These are phyloP conservation scores for Equus przewalskii DNA, from an alignment of 2,113 vertebrate genomes.

Conservation along the genomic window DNA sequence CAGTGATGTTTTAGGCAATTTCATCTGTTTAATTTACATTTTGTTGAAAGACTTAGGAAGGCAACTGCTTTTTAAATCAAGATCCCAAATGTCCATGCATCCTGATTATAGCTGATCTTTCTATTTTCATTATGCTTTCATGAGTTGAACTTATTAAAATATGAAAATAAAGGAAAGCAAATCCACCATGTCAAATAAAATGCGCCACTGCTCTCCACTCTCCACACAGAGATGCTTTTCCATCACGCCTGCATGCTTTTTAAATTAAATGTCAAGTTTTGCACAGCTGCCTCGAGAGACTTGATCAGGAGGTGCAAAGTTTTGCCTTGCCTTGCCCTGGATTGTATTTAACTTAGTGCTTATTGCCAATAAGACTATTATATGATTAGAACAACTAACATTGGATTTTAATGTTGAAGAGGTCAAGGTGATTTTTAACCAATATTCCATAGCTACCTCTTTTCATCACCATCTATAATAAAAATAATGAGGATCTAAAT, in stretches of 20 bases:
- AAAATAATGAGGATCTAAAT: conserved; percentile 40
- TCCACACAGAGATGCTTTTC: conserved; percentile 58
- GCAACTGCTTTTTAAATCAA: conserved; percentile 82
- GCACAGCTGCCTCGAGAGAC: conserved; percentile 73
- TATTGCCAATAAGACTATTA: conserved; percentile 80
- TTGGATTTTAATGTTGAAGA: conserved; percentile 77
- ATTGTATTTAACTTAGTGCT: conserved; percentile 83
- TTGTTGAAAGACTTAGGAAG: conserved; percentile 80
- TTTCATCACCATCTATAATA: background rate
- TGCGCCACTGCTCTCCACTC: conserved; percentile 73
- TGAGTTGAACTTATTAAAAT: conserved; percentile 88
- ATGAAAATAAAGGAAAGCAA: conserved; percentile 87
- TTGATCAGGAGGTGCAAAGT: conserved; percentile 80
- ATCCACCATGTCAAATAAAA: conserved; percentile 86
- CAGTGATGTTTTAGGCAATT: conserved; percentile 84
- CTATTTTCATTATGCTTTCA: conserved; percentile 88
- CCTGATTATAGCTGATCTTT: conserved; percentile 85
- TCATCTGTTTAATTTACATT: conserved; percentile 84
- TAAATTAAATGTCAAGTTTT: conserved; percentile 87
- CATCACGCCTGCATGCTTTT: conserved; percentile 80
- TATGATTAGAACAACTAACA: conserved; percentile 80
- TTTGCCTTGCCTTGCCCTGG: conserved; percentile 72
- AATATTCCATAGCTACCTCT: background rate
- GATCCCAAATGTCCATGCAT: conserved; percentile 77
- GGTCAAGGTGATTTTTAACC: conserved; percentile 64